Base-by-base conservation (phyloP, 2,888 invertebrate genomes). In the Hypomecis punctinalis region DNA sequence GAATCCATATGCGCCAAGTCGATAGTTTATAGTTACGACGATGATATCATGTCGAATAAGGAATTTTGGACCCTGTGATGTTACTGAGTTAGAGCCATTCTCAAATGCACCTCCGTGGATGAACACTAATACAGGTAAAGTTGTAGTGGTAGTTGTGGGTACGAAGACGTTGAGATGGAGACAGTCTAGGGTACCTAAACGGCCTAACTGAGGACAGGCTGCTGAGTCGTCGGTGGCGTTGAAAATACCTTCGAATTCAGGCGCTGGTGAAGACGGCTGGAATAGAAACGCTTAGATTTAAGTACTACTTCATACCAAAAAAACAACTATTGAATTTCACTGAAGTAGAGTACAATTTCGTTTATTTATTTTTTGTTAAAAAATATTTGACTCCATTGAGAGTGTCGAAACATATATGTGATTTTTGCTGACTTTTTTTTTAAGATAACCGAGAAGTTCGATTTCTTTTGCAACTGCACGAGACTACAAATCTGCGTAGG, bases 111-210 rank as follows among this genome's bases (percentile, higher is more conserved):
- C 88, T 5, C 89, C 88, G 54, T 88, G 72, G 13, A 88, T 80
- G 76, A 78, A 86, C 0, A 87, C 74, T 45, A 88, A 69, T 0
- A 88, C 84, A 0, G 89, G 87, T 2, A 84, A 56, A 11, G 53
- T 66, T 33, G 77, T 79, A 1, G 42, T 61, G 5, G 60, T 77
- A 0, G 78, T 78, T 2, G 79, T 3, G 60, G 94, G 94, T 0
- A 94, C 93, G 75, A 94, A 95, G 0, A 83, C 58, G 57, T 81
- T 78, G 0, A 83, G 56, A 10, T 75, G 75, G 0, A 84, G 69
- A 45, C 82, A 81, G 57, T 80, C 77, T 0, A 80, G 47, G 5
- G 70, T 49, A 6, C 79, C 81, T 0, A 68, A 49, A 9, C 71
- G 23, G 52, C 33, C 57, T 23, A 49, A 13, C 73, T 83, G 83